Percentiles rank a stretch among this genome's conserved stretches.
Evolutionary conservation across 2,797 vertebrate genomes (phyloP).

Genomic region (Graptemys geographica): DNA sequence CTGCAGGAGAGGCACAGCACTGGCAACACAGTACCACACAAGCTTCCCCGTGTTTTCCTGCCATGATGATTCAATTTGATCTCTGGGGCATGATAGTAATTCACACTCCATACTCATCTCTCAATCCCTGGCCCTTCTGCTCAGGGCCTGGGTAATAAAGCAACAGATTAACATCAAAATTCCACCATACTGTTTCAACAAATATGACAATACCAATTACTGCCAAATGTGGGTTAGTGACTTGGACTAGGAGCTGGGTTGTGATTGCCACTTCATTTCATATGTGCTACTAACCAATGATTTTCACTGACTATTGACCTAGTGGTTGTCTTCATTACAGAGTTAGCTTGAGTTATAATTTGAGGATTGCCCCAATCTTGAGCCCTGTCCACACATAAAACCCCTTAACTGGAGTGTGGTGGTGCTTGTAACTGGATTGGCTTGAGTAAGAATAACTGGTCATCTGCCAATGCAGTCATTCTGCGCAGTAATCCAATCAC

Average conservation of each 20-base stretch:
- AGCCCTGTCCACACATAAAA: background rate
- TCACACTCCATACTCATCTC: background rate
- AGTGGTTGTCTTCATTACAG: background rate
- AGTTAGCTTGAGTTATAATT: background rate
- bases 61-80: background rate
- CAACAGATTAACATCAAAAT: background rate
- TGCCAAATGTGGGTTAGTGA: background rate
- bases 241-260: background rate
- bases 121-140: background rate
- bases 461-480: background rate
- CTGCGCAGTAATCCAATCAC: background rate
- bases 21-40: background rate
- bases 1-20: background rate
- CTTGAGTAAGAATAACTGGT: background rate
- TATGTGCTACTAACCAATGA: background rate
- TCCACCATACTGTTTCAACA: background rate
- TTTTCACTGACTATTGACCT: background rate
- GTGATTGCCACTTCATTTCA: background rate
- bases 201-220: background rate
- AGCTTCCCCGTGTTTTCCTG: background rate
- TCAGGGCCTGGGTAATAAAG: conserved; percentile 10
- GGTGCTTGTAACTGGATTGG: background rate
- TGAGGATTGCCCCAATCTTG: background rate
- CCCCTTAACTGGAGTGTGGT: background rate
- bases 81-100: background rate